Percentiles rank a stretch among this genome's conserved stretches.
phyloP scores from a whole-genome alignment of 2,888 invertebrate genomes.

The Gandaritis pyraliata region DNA sequence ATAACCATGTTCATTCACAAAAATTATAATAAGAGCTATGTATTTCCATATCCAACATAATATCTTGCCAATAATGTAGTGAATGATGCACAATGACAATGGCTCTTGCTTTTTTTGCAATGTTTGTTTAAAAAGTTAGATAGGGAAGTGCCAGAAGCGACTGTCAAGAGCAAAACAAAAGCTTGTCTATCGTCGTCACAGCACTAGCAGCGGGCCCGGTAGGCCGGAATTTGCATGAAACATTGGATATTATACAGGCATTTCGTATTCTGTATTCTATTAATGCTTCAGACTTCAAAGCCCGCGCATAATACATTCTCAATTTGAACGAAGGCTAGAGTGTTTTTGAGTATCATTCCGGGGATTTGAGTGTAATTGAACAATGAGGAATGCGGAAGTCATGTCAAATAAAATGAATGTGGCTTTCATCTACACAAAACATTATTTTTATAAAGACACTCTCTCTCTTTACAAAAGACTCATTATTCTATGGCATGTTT shows the following conservation, averaged over 20 bases:
- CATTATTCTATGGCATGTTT: too few species aligned
- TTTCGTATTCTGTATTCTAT: constrained; percentile 62
- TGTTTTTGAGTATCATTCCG: constrained; percentile 28
- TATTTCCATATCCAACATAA: too few species aligned
- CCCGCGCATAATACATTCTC: constrained; percentile 37
- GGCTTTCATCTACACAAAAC: neutral
- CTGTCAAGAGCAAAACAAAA: neutral
- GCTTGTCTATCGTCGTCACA: constrained; percentile 18
- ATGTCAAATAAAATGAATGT: constrained; percentile 12
- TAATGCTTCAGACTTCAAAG: constrained; percentile 50
- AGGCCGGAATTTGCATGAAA: constrained; percentile 57
- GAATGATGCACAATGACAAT: too few species aligned
- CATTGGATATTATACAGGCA: constrained; percentile 50
- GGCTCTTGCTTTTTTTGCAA: too few species aligned
- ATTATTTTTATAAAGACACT: neutral
- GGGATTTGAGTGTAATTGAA: constrained; percentile 23
- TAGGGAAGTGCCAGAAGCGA: too few species aligned
- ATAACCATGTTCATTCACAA: too few species aligned
- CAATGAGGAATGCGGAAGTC: constrained; percentile 16
- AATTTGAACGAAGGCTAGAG: constrained; percentile 38
- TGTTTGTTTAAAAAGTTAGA: too few species aligned
- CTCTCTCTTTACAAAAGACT: too few species aligned
- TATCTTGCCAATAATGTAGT: too few species aligned
- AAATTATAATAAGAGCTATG: too few species aligned
- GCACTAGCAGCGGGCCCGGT: constrained; percentile 40